Conservation (phyloP, 1,140 invertebrate genomes). For the Aethina tumida region DNA sequence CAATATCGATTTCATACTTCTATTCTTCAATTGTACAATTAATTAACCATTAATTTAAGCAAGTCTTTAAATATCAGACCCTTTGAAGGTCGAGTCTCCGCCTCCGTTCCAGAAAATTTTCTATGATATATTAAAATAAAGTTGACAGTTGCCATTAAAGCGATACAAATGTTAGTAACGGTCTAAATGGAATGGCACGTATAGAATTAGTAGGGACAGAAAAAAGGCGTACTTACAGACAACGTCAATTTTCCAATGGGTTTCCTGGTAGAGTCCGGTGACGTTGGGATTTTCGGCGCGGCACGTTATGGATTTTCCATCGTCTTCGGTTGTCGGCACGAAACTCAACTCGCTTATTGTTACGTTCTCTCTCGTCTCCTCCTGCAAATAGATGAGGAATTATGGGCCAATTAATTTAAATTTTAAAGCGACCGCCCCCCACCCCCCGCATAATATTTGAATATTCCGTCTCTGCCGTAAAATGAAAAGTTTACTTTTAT, state of each 20-base stretch:
- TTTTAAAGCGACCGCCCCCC: constrained; percentile 17
- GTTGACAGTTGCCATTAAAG: too few species aligned
- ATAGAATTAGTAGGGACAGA: too few species aligned
- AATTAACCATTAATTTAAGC: too few species aligned
- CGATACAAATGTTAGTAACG: too few species aligned
- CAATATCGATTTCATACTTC: too few species aligned
- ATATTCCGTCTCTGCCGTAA: constrained; percentile 13
- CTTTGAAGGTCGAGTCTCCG: too few species aligned
- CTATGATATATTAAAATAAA: too few species aligned
- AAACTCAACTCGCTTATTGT: constrained; percentile 78
- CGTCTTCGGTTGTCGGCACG: constrained; percentile 71
- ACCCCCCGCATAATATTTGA: constrained; percentile 18
- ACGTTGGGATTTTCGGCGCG: constrained; percentile 80
- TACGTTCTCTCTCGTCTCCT: constrained; percentile 69
- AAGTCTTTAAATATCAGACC: too few species aligned
- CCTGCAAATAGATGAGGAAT: constrained; percentile 43
- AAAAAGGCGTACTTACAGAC: constrained; percentile 65
- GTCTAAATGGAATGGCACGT: too few species aligned
- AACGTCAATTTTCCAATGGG: constrained; percentile 75
- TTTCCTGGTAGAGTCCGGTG: constrained; percentile 67
- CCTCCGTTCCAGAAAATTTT: too few species aligned
- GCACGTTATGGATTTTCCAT: constrained; percentile 79
- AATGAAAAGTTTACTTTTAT: constrained; percentile 18
- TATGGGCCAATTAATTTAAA: constrained; percentile 25
- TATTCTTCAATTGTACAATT: too few species aligned